phyloP scores from a whole-genome alignment of 2,888 invertebrate species.

The Uloborus plumipes region DNA sequence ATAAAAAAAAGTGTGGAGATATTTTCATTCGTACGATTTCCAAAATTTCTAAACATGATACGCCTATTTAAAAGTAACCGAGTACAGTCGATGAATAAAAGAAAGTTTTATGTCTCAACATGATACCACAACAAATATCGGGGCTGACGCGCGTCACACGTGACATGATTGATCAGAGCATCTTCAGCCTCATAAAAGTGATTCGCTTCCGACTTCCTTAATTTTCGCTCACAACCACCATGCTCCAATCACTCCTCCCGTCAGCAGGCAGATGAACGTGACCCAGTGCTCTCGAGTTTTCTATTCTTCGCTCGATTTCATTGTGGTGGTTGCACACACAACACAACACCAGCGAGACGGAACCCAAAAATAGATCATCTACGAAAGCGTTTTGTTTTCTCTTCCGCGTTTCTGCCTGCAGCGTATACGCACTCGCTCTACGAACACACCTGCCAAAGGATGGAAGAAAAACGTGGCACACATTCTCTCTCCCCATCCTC shows the following conservation, averaged over 20 bases:
- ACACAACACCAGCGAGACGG: background rate
- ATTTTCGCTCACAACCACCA: conserved; percentile 26
- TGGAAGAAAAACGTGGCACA: conserved; percentile 31
- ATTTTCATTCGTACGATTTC: too few species aligned
- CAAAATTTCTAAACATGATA: too few species aligned
- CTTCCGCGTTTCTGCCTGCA: conserved; percentile 26
- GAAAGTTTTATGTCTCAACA: too few species aligned
- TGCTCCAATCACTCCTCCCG: conserved; percentile 41
- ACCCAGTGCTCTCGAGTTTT: conserved; percentile 53
- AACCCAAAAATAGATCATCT: conserved; percentile 31
- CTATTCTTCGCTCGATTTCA: conserved; percentile 11
- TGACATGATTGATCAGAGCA: too few species aligned
- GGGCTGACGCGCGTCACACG: too few species aligned
- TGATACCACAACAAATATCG: too few species aligned
- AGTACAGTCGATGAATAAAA: too few species aligned
- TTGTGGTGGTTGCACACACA: background rate
- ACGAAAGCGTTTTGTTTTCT: conserved; percentile 24
- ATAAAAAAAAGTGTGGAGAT: too few species aligned
- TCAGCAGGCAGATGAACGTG: conserved; percentile 37
- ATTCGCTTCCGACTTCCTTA: background rate
- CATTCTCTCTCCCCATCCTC: conserved; percentile 25
- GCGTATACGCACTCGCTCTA: conserved; percentile 33
- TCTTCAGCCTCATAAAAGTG: too few species aligned
- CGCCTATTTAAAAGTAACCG: too few species aligned
- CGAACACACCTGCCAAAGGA: conserved; percentile 43